Evolutionary conservation across 2,888 invertebrate species (phyloP).

Genomic region (Pycnomerus fuliginosus): DNA sequence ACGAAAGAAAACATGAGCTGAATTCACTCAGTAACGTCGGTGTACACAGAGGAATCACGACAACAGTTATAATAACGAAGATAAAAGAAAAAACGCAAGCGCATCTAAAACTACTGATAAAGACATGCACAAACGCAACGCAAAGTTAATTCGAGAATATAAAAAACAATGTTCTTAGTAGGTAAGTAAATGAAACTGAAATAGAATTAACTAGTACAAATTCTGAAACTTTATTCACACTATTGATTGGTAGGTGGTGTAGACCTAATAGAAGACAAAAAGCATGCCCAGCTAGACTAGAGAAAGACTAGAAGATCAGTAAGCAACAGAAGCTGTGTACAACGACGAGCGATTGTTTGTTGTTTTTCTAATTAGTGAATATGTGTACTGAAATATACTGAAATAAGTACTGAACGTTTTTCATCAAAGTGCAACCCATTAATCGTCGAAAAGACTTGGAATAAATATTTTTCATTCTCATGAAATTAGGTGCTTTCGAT

Average conservation of each 20-base stretch:
- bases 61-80: background rate
- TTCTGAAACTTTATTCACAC: too few species aligned
- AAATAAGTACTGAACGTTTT: background rate
- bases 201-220: slow-evolving; percentile 2
- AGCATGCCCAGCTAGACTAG: slow-evolving; percentile 22
- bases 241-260: too few species aligned
- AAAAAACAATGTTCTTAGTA: slow-evolving; percentile 1
- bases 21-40: slow-evolving; percentile 36
- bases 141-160: slow-evolving; percentile 2
- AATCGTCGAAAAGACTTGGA: too few species aligned
- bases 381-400: too few species aligned
- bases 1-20: slow-evolving; percentile 28
- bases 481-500: too few species aligned
- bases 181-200: slow-evolving; percentile 2
- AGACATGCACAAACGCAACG: slow-evolving; percentile 5
- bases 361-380: slow-evolving; percentile 18
- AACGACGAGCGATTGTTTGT: slow-evolving; percentile 38
- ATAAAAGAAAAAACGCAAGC: background rate
- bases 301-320: slow-evolving; percentile 10
- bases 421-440: too few species aligned
- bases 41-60: slow-evolving; percentile 42
- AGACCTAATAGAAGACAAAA: slow-evolving; percentile 20
- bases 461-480: too few species aligned
- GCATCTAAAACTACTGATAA: slow-evolving; percentile 1
- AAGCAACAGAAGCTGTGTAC: slow-evolving; percentile 40